Evolutionary conservation across 2,797 vertebrate genomes (phyloP).

Genomic region (Sphenopsis melanotis): DNA sequence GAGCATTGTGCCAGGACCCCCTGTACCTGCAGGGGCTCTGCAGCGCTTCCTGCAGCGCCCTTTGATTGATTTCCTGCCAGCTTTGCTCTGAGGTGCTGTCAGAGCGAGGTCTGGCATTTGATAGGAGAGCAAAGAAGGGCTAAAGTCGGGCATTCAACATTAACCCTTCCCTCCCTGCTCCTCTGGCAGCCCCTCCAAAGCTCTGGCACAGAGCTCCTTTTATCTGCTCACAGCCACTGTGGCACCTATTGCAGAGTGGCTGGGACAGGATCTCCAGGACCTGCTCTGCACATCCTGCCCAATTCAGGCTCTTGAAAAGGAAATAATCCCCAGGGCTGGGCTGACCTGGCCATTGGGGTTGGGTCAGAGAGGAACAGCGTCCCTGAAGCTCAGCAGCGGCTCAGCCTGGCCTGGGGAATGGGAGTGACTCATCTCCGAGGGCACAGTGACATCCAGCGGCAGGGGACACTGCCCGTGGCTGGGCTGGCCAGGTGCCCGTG

Average conservation of each 20-base stretch:
- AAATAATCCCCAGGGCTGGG: background rate
- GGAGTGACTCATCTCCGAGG: background rate
- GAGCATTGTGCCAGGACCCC: too few relatives aligned
- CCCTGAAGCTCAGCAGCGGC: background rate
- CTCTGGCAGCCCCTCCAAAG: background rate
- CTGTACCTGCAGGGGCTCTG: background rate
- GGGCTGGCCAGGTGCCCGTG: background rate
- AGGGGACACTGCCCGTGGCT: background rate
- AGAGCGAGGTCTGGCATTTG: background rate
- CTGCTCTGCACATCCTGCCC: background rate
- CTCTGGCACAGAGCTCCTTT: background rate
- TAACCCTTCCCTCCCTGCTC: background rate
- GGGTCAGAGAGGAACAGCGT: rapidly evolving
- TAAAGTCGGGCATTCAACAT: background rate
- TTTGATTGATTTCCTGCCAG: slow-evolving; percentile 13
- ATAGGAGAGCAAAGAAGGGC: background rate
- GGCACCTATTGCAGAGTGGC: background rate
- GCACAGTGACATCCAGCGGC: slow-evolving; percentile 1
- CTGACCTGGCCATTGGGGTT: background rate
- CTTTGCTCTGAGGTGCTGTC: background rate
- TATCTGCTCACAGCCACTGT: background rate
- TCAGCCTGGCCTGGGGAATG: background rate
- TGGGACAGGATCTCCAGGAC: background rate
- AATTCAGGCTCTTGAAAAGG: background rate
- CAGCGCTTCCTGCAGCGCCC: background rate